These are phyloP conservation scores for Phoeniculus purpureus DNA, from an alignment of 2,797 vertebrate genomes.

Conservation along the genomic window DNA sequence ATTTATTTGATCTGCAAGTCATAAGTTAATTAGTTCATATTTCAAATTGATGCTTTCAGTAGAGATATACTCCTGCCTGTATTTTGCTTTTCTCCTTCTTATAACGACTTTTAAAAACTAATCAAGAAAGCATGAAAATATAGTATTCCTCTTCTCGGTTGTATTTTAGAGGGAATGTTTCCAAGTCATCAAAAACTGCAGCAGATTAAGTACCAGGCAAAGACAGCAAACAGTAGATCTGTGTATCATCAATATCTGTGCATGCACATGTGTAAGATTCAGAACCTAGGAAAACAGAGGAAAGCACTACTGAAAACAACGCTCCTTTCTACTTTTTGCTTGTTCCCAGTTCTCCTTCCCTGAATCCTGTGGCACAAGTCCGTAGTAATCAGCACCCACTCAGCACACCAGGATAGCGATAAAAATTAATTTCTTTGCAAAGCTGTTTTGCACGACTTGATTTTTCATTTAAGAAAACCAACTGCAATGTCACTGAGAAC, in stretches of 20 bases:
- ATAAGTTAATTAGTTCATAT: not conserved
- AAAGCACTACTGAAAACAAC: not conserved
- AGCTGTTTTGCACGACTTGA: not conserved
- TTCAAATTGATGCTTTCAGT: not conserved
- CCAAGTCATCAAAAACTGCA: not conserved
- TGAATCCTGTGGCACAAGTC: not conserved
- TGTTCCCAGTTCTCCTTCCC: not conserved
- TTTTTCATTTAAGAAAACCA: slow-evolving; percentile 2
- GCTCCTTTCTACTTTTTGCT: not conserved
- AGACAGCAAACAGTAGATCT: not conserved
- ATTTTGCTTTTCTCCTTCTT: not conserved
- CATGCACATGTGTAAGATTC: not conserved
- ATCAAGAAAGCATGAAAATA: not conserved
- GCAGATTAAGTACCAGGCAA: not conserved
- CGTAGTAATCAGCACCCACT: not conserved
- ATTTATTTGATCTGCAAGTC: slow-evolving; percentile 87
- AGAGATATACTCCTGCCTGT: not conserved
- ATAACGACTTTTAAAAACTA: not conserved
- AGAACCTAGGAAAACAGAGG: not conserved
- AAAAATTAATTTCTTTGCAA: not conserved
- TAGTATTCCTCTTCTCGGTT: not conserved
- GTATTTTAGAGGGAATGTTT: not conserved
- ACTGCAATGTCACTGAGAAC: slow-evolving; percentile 18
- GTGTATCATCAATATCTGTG: not conserved
- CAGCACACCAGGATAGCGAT: not conserved